Evolutionary conservation across 2,113 vertebrate genomes (phyloP).

Genomic region (Erythrocercus mccallii): DNA sequence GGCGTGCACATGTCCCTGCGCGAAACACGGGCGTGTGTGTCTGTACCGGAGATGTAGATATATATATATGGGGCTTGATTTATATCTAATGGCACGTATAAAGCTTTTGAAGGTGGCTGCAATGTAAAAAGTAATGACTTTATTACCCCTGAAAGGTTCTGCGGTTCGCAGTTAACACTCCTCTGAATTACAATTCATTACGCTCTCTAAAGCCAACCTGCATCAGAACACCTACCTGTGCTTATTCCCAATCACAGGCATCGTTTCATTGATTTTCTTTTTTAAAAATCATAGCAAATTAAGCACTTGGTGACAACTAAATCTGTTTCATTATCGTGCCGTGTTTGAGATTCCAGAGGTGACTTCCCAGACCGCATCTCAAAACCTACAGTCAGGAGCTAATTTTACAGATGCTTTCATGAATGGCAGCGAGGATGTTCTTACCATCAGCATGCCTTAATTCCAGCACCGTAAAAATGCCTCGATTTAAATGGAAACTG

Average conservation of each 20-base stretch:
- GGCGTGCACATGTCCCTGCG: background rate
- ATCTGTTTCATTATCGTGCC: constrained; percentile 61
- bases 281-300: constrained; percentile 68
- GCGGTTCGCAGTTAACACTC: constrained; percentile 70
- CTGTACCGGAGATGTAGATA: background rate
- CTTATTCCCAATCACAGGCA: constrained; percentile 66
- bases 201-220: constrained; percentile 55
- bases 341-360: constrained; percentile 67
- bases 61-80: constrained; percentile 19
- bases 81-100: constrained; percentile 45
- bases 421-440: constrained; percentile 55
- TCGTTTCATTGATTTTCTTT: constrained; percentile 68
- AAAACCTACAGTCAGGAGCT: constrained; percentile 63
- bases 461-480: constrained; percentile 66
- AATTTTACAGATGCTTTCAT: constrained; percentile 65
- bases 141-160: constrained; percentile 76
- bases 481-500: constrained; percentile 61
- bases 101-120: constrained; percentile 71
- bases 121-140: constrained; percentile 75
- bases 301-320: constrained; percentile 72
- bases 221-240: constrained; percentile 59
- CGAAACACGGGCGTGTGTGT: background rate
- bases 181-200: constrained; percentile 75
- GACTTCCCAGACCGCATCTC: constrained; percentile 67
- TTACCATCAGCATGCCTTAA: constrained; percentile 64